Evolutionary conservation across 2,113 vertebrate genomes (phyloP).

Genomic region (Planiliza haematocheilus): DNA sequence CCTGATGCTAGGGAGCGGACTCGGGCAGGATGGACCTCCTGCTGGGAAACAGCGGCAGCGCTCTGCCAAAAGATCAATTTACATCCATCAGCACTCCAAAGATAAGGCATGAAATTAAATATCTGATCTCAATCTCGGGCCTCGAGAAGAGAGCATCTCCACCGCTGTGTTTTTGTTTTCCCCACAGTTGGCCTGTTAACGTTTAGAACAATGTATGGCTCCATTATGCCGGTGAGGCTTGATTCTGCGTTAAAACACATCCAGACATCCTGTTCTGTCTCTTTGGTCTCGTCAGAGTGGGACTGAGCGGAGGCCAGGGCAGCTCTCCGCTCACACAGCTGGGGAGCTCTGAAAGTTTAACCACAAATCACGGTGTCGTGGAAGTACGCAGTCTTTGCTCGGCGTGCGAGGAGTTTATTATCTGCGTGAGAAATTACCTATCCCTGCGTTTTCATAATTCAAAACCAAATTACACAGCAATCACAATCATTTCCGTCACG

Average conservation of each 20-base stretch:
- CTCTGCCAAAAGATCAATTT: conserved; percentile 68
- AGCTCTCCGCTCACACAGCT: conserved; percentile 43
- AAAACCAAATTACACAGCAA: no score
- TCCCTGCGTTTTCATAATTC: not conserved
- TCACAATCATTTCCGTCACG: no score
- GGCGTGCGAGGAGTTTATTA: conserved; percentile 34
- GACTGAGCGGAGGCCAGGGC: conserved; percentile 42
- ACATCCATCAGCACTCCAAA: conserved; percentile 57
- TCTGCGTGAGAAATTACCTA: conserved; percentile 7
- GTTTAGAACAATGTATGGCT: conserved; percentile 16
- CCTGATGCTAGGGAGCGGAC: conserved; percentile 65
- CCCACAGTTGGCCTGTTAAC: not conserved
- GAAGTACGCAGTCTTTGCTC: conserved; percentile 46
- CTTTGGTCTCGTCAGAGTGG: conserved; percentile 51
- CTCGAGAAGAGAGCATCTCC: conserved; percentile 9
- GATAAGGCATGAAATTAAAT: conserved; percentile 59
- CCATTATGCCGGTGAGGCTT: conserved; percentile 28
- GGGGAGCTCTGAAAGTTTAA: conserved; percentile 44
- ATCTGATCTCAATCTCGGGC: conserved; percentile 44
- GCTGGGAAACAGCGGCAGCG: conserved; percentile 55
- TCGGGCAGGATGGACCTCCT: conserved; percentile 66
- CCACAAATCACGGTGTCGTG: conserved; percentile 48
- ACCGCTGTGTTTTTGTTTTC: conserved; percentile 11
- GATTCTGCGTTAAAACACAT: conserved; percentile 66
- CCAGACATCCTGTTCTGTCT: conserved; percentile 68